Conservation (phyloP, 2,113 vertebrate species). For the Puffinus mauretanicus region DNA sequence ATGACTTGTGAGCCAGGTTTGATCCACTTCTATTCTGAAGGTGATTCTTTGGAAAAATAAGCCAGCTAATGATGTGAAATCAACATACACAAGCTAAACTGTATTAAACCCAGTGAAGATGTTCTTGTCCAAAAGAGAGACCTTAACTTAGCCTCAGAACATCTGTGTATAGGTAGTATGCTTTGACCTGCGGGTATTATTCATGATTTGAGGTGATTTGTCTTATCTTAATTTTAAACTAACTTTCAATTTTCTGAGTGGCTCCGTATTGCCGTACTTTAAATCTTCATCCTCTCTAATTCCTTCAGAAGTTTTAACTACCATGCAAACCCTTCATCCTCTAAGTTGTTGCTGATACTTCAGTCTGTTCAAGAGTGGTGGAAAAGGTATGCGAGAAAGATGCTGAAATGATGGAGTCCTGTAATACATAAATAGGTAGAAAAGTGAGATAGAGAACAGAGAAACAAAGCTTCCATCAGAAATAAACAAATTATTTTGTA, state of each 20-base stretch:
- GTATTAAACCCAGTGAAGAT: background rate
- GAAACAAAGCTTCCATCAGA: background rate
- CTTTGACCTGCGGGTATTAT: background rate
- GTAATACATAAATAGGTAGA: background rate
- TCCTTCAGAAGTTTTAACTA: background rate
- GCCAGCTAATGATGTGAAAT: background rate
- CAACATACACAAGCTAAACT: background rate
- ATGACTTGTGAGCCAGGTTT: background rate
- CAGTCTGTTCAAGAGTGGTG: background rate
- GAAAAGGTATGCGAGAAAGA: background rate
- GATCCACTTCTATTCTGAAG: background rate
- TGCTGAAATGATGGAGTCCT: background rate
- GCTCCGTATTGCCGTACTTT: background rate
- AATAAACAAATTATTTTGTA: background rate
- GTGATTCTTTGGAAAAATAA: background rate
- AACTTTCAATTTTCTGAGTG: background rate
- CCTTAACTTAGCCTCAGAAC: background rate
- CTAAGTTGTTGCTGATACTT: background rate
- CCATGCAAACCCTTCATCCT: background rate
- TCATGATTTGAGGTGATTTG: background rate
- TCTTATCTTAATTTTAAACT: background rate
- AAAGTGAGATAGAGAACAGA: background rate
- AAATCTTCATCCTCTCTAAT: background rate
- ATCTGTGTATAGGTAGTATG: background rate
- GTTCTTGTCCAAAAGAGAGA: background rate